These are phyloP conservation scores for Willisornis vidua DNA, from an alignment of 2,113 vertebrate species.

Conservation along the genomic window DNA sequence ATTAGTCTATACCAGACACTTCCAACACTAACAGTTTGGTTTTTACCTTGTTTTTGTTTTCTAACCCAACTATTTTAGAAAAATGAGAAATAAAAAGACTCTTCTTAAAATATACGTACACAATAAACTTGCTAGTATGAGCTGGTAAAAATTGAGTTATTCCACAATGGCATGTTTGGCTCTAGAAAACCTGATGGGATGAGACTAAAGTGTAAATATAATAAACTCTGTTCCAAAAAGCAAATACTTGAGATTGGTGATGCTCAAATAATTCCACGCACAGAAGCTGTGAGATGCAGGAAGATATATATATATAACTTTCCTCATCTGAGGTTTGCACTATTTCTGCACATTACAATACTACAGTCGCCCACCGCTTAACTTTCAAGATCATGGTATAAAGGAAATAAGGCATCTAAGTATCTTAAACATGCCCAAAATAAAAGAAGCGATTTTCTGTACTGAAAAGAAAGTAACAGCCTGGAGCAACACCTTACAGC, in stretches of 20 bases:
- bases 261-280: neutral
- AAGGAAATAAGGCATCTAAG: neutral
- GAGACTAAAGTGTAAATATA: neutral
- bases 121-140: neutral
- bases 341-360: neutral
- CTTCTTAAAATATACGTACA: neutral
- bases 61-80: neutral
- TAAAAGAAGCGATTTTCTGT: neutral
- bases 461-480: neutral
- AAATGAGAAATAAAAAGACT: neutral
- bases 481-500: neutral
- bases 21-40: neutral
- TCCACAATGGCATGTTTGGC: neutral
- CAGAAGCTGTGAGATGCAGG: neutral
- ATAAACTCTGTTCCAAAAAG: neutral
- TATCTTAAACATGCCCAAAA: neutral
- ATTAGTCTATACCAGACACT: neutral
- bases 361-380: neutral
- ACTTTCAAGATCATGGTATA: neutral
- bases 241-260: neutral
- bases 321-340: neutral
- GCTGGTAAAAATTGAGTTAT: neutral
- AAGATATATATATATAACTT: neutral
- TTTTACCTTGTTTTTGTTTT: neutral
- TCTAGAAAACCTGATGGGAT: neutral